Evolutionary conservation across 1,140 invertebrate species (phyloP), one percentile per base, ranked within the genome.

Genomic region (Calliopsis andreniformis): DNA sequence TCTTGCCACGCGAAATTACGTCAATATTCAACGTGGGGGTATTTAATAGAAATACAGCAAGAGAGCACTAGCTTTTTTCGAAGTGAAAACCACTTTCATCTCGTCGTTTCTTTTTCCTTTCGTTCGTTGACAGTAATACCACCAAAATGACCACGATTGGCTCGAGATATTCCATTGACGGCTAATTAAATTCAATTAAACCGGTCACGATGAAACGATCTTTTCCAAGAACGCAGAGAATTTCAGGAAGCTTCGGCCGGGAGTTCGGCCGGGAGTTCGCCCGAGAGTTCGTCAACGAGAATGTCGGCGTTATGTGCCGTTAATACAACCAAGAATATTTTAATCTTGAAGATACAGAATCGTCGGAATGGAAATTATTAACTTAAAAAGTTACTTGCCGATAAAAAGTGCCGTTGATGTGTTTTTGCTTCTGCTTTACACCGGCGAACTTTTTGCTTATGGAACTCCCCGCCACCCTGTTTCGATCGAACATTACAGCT

Each of bases 141-240:
- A 12, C 49, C 7, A 35, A 7, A 10, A 6, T 10, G 16, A 8
- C 56, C 35, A 39, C 35, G 10, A 55, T 55, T 55, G 16, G 8
- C 0, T 25, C 28, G 51, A 1, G 25, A 32, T 35, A n/a, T 7
- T 32, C 30, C 18, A 39, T 39, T 16, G 35, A 39, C 35, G 35
- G 56, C 56, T 58, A 58, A 58, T 58, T 32, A 35, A 58, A 35
- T 35, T n/a, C 53, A 56, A 30, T 56, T 56, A 58, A 58, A 39
- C 16, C 35, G 28, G 28, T n/a, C 16, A 20, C 56, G 30, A 56
- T 56, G 30, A 56, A 28, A 56, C 12, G 28, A 32, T 58, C 56
- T 12, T 3, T 8, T 16, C 30, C 2, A n/a, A 28, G 56, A 58
- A 58, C 56, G 56, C 18, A 28, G 20, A 35, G 35, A 58, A 58